Conservation (phyloP, 2,113 vertebrate species). For the Phalacrocorax pelagicus region DNA sequence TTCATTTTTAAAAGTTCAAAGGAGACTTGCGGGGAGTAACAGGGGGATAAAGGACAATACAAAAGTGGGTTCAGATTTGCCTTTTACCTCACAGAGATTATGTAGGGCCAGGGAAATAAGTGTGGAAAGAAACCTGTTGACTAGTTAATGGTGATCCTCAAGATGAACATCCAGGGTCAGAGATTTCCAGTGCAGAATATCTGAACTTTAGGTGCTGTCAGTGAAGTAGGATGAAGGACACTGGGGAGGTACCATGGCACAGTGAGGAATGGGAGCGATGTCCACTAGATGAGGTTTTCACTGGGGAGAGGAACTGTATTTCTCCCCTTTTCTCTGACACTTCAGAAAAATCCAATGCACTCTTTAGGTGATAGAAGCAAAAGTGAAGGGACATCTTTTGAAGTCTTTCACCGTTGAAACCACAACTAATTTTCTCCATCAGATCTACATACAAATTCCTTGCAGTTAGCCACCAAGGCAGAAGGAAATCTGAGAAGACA, state of each 20-base stretch:
- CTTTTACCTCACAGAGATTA: background rate
- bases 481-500: background rate
- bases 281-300: background rate
- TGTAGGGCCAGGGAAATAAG: background rate
- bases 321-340: background rate
- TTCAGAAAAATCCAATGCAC: background rate
- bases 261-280: background rate
- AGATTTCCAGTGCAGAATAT: background rate
- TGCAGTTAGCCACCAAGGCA: background rate
- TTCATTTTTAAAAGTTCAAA: background rate
- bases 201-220: background rate
- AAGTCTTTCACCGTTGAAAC: background rate
- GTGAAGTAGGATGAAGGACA: background rate
- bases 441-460: background rate
- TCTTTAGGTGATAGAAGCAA: background rate
- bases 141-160: background rate
- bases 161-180: background rate
- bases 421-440: background rate
- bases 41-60: background rate
- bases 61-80: background rate
- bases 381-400: background rate
- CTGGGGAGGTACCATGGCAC: background rate
- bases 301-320: background rate
- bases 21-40: accelerated
- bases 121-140: background rate